Conservation (phyloP, 2,113 vertebrate species). For the Semicossyphus pulcher region DNA sequence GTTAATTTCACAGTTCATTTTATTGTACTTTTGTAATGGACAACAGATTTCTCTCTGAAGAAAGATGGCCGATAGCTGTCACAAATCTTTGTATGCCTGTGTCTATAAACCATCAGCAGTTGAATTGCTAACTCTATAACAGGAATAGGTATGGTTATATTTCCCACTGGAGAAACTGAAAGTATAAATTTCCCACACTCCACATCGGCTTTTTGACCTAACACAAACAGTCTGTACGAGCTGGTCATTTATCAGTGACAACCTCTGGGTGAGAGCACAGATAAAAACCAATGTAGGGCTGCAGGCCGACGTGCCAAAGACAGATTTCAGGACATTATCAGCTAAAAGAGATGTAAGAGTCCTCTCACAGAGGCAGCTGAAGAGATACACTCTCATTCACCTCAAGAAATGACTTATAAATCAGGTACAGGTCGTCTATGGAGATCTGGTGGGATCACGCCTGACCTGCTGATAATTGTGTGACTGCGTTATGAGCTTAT, state of each 20-base stretch:
- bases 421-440: not conserved
- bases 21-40: no score
- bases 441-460: not conserved
- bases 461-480: not conserved
- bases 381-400: no score
- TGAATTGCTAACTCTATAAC: not conserved
- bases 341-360: not conserved
- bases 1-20: no score
- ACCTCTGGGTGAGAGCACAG: conserved; percentile 7
- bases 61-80: no score
- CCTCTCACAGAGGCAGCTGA: no score
- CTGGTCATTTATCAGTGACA: conserved; percentile 27
- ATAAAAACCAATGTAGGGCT: not conserved
- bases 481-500: not conserved
- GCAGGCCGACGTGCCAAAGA: not conserved
- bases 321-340: not conserved
- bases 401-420: not conserved
- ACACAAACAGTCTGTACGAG: conserved; percentile 2
- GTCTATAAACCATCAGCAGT: not conserved
- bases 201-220: not conserved
- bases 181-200: not conserved
- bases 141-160: not conserved
- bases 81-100: no score
- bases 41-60: no score
- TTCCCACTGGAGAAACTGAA: not conserved